Conservation (phyloP, 2,113 vertebrate species). For the Brachypodius melanocephalos region DNA sequence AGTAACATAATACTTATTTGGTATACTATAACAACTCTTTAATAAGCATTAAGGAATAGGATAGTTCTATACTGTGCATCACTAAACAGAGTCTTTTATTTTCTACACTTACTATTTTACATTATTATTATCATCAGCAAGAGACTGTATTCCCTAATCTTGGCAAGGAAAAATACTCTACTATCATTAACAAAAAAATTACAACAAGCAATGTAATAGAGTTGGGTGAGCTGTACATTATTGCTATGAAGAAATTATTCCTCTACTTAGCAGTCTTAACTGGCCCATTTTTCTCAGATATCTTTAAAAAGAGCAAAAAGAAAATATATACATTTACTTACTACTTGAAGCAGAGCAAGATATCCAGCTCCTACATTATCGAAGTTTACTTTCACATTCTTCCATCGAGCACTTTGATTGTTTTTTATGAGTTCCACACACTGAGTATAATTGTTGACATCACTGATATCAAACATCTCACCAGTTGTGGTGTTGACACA, state of each 20-base stretch:
- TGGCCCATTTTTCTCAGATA: neutral
- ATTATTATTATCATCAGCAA: neutral
- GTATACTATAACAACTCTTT: neutral
- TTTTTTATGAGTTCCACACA: conserved; percentile 76
- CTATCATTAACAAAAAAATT: neutral
- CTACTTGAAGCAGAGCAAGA: conserved; percentile 93
- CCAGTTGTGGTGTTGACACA: conserved; percentile 80
- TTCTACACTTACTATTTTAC: neutral
- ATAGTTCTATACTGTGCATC: neutral
- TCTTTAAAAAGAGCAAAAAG: neutral
- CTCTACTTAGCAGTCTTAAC: neutral
- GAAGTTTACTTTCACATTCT: conserved; percentile 90
- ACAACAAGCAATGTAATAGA: neutral
- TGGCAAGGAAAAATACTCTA: neutral
- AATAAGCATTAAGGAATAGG: neutral
- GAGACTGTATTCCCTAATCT: neutral
- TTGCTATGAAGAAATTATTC: neutral
- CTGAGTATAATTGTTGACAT: conserved; percentile 70
- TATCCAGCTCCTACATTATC: conserved; percentile 96
- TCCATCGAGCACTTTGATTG: conserved; percentile 80
- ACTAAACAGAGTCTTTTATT: neutral
- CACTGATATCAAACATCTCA: conserved; percentile 12
- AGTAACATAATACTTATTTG: neutral
- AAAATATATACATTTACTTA: conserved; percentile 71
- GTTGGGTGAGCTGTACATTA: neutral